Evolutionary conservation across 2,888 invertebrate genomes (phyloP).

Genomic region (Oligia fasciuncula): DNA sequence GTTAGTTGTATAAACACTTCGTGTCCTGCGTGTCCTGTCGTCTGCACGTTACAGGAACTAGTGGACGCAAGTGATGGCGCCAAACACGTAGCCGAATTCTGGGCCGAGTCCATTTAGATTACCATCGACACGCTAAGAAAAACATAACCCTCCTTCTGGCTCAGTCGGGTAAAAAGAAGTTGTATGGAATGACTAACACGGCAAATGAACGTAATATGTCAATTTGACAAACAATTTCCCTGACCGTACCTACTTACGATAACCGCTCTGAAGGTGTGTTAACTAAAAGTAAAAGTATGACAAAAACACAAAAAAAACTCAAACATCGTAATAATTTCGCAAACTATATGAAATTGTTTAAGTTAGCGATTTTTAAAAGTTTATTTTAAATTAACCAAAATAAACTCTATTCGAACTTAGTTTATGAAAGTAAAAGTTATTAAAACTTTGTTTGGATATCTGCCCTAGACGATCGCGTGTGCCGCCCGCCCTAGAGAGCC

Average conservation of each 20-base stretch:
- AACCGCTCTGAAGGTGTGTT: not conserved
- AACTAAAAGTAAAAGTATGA: not conserved
- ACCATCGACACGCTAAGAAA: not conserved
- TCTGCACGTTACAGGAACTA: not conserved
- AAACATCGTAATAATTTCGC: not conserved
- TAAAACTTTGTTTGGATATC: not conserved
- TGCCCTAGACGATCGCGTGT: conserved; percentile 45
- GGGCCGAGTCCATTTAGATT: not conserved
- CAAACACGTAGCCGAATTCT: not conserved
- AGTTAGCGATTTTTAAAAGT: not conserved
- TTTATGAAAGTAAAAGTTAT: conserved; percentile 20
- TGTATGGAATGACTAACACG: not conserved
- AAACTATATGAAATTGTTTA: not conserved
- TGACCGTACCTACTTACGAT: not conserved
- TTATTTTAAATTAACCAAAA: too few relatives aligned
- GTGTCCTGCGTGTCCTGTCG: not conserved
- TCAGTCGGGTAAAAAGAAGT: not conserved
- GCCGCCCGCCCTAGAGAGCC: conserved; percentile 45
- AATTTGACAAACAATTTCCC: not conserved
- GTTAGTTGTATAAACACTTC: too few relatives aligned
- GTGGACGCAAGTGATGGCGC: not conserved
- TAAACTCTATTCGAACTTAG: not conserved
- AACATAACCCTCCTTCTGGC: too few relatives aligned
- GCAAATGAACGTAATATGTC: not conserved
- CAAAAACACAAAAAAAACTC: not conserved